Percentiles rank a stretch among this genome's conserved stretches.
These are phyloP conservation scores for Colistium nudipinnis DNA, from an alignment of 2,113 vertebrate genomes.

Conservation along the genomic window DNA sequence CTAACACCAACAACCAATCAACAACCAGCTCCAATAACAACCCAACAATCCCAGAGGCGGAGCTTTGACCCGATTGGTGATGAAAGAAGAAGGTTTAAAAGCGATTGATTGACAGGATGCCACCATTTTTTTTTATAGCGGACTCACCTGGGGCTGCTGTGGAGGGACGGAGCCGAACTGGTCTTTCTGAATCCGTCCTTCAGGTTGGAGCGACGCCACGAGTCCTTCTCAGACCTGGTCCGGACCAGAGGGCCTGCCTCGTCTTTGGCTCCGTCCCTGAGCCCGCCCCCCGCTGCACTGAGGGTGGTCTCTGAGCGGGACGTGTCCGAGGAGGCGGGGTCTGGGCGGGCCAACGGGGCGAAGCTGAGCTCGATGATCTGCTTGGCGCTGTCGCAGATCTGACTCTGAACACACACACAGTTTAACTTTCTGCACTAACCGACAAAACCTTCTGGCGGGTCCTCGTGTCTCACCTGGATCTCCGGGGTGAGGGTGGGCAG, in stretches of 20 bases:
- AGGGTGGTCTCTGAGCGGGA: conserved; percentile 56
- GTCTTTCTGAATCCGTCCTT: conserved; percentile 70
- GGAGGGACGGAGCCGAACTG: conserved; percentile 58
- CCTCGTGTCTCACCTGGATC: conserved; percentile 77
- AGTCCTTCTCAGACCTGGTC: conserved; percentile 42
- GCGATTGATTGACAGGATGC: too few species aligned
- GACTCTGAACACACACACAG: conserved; percentile 69
- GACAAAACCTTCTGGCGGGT: fast-evolving
- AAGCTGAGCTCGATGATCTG: conserved; percentile 86
- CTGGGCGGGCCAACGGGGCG: conserved; percentile 81
- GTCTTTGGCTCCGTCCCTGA: conserved; percentile 32
- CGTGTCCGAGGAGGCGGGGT: conserved; percentile 61
- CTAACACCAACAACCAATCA: too few species aligned
- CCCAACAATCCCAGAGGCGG: too few species aligned
- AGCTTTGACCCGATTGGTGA: too few species aligned
- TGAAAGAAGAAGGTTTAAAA: too few species aligned
- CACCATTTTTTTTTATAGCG: too few species aligned
- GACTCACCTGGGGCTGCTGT: conserved; percentile 61
- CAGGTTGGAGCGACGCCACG: conserved; percentile 41
- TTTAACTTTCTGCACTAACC: background rate
- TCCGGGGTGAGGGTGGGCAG: conserved; percentile 88
- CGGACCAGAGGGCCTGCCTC: conserved; percentile 22
- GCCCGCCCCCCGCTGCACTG: conserved; percentile 29
- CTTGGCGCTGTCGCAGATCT: conserved; percentile 86
- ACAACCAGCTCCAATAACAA: too few species aligned